phyloP scores from a whole-genome alignment of 1,140 invertebrate species.

The Manduca sexta region DNA sequence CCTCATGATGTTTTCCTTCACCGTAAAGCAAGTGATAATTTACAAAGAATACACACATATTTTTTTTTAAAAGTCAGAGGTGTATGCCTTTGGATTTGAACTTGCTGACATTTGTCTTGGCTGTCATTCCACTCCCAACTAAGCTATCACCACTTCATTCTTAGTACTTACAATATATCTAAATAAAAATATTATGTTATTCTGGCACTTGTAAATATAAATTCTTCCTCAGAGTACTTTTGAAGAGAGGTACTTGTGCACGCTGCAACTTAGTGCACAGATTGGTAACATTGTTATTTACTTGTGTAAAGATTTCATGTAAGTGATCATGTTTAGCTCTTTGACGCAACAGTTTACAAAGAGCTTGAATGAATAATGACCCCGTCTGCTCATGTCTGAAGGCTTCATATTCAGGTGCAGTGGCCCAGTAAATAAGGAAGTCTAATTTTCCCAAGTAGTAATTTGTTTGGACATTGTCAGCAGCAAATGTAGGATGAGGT shows the following conservation, averaged over 20 bases:
- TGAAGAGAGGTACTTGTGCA: conserved; percentile 50
- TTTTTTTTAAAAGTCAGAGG: too few relatives aligned
- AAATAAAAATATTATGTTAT: too few relatives aligned
- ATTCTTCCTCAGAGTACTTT: conserved; percentile 51
- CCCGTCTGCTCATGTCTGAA: conserved; percentile 45
- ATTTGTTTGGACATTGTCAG: conserved; percentile 35
- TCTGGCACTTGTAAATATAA: conserved; percentile 39
- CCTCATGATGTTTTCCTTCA: too few relatives aligned
- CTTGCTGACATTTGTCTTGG: too few relatives aligned
- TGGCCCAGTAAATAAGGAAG: conserved; percentile 60
- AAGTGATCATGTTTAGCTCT: conserved; percentile 37
- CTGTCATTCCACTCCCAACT: too few relatives aligned
- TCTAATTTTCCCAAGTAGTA: conserved; percentile 45
- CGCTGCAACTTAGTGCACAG: conserved; percentile 32
- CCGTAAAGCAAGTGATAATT: too few relatives aligned
- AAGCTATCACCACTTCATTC: too few relatives aligned
- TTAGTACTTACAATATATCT: too few relatives aligned
- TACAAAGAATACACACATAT: too few relatives aligned
- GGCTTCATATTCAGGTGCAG: conserved; percentile 54
- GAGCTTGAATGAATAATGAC: conserved; percentile 54
- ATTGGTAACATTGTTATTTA: conserved; percentile 37
- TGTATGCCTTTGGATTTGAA: too few relatives aligned
- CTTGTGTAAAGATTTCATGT: conserved; percentile 53
- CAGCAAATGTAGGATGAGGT: conserved; percentile 21
- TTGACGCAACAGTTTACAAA: conserved; percentile 38